Evolutionary conservation across 2,113 vertebrate genomes (phyloP), one percentile per base, ranked within the genome.

Genomic region (Clarias gariepinus): DNA sequence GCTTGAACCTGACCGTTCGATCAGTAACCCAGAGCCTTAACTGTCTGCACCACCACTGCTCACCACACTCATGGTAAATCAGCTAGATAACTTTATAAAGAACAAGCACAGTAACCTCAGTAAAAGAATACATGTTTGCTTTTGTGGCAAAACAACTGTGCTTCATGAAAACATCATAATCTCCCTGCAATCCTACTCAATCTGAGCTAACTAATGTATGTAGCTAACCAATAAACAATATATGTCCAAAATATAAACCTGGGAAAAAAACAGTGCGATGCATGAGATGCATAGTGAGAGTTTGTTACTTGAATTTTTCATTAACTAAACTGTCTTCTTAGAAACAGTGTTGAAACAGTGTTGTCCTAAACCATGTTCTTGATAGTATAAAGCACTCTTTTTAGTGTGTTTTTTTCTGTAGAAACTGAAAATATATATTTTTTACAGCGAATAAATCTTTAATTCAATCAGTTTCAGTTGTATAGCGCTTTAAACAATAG

Each of bases 351-450:
- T 76, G 28, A 69, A 73, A 73, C 19, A 13, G 25, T 52, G 71
- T 52, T 76, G 21, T 12, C 25, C 41, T 47, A 76, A 76, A 76
- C 73, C 76, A 80, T 9, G 84, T 19, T 78, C 66, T 64, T 47
- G 15, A 53, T 4, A 57, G 9, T 33, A 53, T 23, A 68, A 41
- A 52, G 19, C 33, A 47, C 52, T 66, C 41, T 55, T 83, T 83
- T 30, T 52, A 82, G 11, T 69, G 47, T 74, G 73, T 47, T 47
- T 47, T 7, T 47, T 47, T 41, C 41, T 25, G n/a, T n/a, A 12
- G 52, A 61, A 47, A 73, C 13, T 23, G 8, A 77, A 81, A 47
- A 81, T 57, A 61, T 82, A 81, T 85, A n/a, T 10, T 30, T 61
- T 16, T 61, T 16, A 25, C 3, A 77, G 10, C 57, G 13, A 71